Base-by-base conservation (phyloP, 2,888 invertebrate species). In the Ectropis crepuscularia region DNA sequence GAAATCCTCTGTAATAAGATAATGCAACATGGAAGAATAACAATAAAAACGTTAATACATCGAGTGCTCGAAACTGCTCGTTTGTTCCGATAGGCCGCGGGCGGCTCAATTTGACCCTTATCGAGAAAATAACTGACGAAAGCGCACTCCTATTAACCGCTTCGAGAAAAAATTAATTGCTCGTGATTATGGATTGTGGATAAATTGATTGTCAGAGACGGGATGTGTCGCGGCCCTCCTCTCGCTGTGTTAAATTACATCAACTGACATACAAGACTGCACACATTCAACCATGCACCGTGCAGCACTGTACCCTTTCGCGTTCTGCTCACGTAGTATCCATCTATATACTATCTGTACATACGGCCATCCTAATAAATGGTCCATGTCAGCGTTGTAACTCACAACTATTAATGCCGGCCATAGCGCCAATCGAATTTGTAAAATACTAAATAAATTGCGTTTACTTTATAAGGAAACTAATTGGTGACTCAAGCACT, bases 91-190 rank as follows among this genome's bases (percentile, higher is more conserved):
- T 85, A 85, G 82, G 86, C 88, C 87, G 84, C 88, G 74, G 87
- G 88, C 89, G 76, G 79, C 78, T 85, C 86, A 87, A 87, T 88
- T 89, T 87, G 88, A 87, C 87, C 87, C 88, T 89, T 90, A 90
- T 88, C 87, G 85, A 88, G 87, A 89, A 89, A 89, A 89, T 87
- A 85, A 87, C 86, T 81, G 82, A 86, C 85, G 84, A 89, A 89
- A 89, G 85, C 84, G 80, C 77, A 83, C 78, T 80, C 85, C 83
- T 86, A 87, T 88, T 88, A 87, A 81, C 77, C 82, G 81, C 77
- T 70, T 74, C 77, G 74, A 84, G 86, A 87, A 90, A 88, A 89
- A 89, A 89, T 80, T 88, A 88, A 89, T 87, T 88, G 86, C 87
- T 84, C 72, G 82, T 88, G 87, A 89, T 90, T 89, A 90, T 87